Base-by-base conservation (phyloP, 2,113 vertebrate species). In the Aythya baeri region DNA sequence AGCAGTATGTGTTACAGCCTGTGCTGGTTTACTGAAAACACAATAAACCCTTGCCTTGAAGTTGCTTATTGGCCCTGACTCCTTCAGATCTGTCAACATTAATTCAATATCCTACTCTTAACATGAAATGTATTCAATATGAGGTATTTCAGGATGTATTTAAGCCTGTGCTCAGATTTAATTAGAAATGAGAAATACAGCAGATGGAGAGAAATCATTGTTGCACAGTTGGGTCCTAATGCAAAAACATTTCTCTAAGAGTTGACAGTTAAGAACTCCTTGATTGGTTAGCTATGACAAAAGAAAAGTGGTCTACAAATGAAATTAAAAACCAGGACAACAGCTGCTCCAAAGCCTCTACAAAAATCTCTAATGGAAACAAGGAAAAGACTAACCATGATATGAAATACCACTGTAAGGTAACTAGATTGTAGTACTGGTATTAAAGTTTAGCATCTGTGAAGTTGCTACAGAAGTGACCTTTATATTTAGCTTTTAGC, bases 401-500 rank as follows among this genome's bases (percentile, higher is more conserved):
- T 41, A 74, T 67, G 58, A 84, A 88, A 93, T 61, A 67, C 9
- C 15, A 88, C 61, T 2, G 1, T 61, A 89, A 93, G 16, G 86
- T 57, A 91, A 63, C 87, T 93, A 70, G 65, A 82, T 86, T 91
- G 72, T 43, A 58, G 52, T 75, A 74, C 52, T 70, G 31, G 46
- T 92, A 67, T 93, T 77, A 84, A 50, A 94, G 70, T 95, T 95
- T 75, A 90, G 32, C 32, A 83, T 79, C 86, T 95, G 18, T 84
- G 78, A 89, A 91, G 34, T 43, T 72, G 12, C 73, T 89, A 66
- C 59, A 75, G 52, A 94, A 82, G 50, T 92, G 84, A 96, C 84
- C 78, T 94, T 93, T 96, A 71, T 92, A 88, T 88, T 96, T 96
- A 94, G 58, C 62, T 96, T 88, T 96, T 96, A 94, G 58, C 62